Base-by-base conservation (phyloP, 2,888 invertebrate species). In the Gisinianus flammeolus region DNA sequence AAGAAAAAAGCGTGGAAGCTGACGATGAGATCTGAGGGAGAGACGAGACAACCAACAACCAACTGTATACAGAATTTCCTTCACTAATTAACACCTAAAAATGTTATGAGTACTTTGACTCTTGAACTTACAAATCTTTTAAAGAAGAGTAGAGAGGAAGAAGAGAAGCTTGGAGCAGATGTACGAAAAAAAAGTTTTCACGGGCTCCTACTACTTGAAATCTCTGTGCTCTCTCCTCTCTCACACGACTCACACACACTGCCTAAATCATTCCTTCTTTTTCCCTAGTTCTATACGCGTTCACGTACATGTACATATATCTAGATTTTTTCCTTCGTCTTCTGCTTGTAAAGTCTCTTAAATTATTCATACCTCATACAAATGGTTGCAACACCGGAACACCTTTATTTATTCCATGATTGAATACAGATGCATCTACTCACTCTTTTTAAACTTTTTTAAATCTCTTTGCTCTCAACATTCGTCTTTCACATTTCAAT, bases 101-200 rank as follows among this genome's bases (percentile, higher is more conserved):
- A 69, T 64, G 70, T 79, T 81, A 81, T 76, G 78, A 79, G 81
- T 79, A 68, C 74, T 78, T 81, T 81, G 77, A 79, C 77, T 79
- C 72, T 69, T 73, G 68, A 70, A 64, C 67, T 64, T 16, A 35
- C 66, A 72, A 3, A 24, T 24, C n/a, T 24, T n/a, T 24, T n/a
- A 58, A 24, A 58, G 52, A 72, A n/a, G 6, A 19, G 30, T 8
- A 30, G 76, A 76, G 71, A 44, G 56, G 70, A n/a, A 22, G 26
- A 28, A 54, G 33, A 66, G 31, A 68, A 66, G 24, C n/a, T 28
- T 66, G 10, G 66, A 66, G 66, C n/a, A 31, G 30, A 67, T 35
- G 30, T 31, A 67, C 33, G 24, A 67, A 30, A 10, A 30, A 67
- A 30, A 22, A 62, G 62, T 62, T 33, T 64, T 8, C 33, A 62